A percentile compares a stretch with the other conserved stretches of the same genome.
Evolutionary conservation across 2,797 vertebrate genomes (phyloP).

Genomic region (Gymnocypris eckloni): DNA sequence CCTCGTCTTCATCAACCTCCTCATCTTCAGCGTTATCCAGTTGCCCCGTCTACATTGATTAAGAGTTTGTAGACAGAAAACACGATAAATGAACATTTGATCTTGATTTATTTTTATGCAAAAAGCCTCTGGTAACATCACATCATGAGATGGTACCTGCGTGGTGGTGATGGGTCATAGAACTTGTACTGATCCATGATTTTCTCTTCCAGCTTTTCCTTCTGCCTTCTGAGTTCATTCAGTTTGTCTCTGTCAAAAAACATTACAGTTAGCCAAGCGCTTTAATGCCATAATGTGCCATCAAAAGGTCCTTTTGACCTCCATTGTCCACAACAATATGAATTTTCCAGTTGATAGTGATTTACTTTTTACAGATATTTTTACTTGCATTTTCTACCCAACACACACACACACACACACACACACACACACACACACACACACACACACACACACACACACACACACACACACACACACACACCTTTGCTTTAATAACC

Average conservation of each 20-base stretch:
- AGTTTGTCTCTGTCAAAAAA: conserved; percentile 87
- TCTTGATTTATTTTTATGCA: neutral
- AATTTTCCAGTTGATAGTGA: neutral
- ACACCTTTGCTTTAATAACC: neutral
- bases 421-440: too few relatives aligned
- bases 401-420: too few relatives aligned
- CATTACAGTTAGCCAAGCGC: neutral
- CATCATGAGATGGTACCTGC: conserved; percentile 81
- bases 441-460: too few relatives aligned
- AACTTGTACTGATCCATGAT: conserved; percentile 99
- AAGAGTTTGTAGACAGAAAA: neutral
- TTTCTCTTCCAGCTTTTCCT: conserved; percentile 99
- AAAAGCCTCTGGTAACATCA: neutral
- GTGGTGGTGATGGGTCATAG: conserved; percentile 95
- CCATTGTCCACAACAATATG: neutral
- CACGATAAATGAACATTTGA: neutral
- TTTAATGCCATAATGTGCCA: neutral
- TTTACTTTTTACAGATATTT: neutral
- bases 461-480: too few relatives aligned
- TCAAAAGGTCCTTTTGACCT: neutral
- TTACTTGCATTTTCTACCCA: neutral
- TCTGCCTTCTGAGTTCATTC: conserved; percentile 95
- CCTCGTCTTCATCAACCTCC: conserved; percentile 95
- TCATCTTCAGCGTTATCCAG: conserved; percentile 99
- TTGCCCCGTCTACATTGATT: conserved; percentile 87